phyloP scores from a whole-genome alignment of 2,113 vertebrate species.

The Psilopogon haemacephalus region DNA sequence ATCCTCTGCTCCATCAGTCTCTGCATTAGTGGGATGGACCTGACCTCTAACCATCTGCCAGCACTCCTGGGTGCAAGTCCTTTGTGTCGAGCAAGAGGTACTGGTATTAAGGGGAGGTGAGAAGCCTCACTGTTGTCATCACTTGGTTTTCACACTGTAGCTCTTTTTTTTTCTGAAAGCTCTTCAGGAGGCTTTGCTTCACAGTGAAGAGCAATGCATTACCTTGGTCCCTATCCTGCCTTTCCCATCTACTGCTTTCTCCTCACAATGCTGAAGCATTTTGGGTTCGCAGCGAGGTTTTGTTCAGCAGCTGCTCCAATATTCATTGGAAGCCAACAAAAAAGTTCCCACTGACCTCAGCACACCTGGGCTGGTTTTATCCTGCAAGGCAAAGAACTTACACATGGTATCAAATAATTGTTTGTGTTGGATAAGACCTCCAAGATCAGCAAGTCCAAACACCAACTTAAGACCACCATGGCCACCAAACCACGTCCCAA shows the following conservation, averaged over 20 bases:
- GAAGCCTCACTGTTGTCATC: neutral
- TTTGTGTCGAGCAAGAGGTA: neutral
- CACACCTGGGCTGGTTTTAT: neutral
- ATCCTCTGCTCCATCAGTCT: neutral
- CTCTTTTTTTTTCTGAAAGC: neutral
- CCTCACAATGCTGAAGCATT: neutral
- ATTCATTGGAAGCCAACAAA: neutral
- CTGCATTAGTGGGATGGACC: neutral
- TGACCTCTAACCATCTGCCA: neutral
- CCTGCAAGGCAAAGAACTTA: conserved; percentile 30
- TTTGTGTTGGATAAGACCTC: too few relatives aligned
- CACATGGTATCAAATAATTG: neutral
- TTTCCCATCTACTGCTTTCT: neutral
- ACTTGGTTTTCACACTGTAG: neutral
- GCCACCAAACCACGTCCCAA: too few relatives aligned
- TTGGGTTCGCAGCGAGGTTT: neutral
- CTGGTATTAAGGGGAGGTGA: neutral
- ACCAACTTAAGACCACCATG: too few relatives aligned
- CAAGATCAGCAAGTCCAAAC: too few relatives aligned
- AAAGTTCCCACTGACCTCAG: neutral
- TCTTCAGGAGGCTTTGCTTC: too few relatives aligned
- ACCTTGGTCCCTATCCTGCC: neutral
- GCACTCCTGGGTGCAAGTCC: neutral
- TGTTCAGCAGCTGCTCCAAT: neutral
- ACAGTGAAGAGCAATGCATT: too few relatives aligned